Conservation (phyloP, 2,113 vertebrate genomes). For the Ammospiza caudacuta region DNA sequence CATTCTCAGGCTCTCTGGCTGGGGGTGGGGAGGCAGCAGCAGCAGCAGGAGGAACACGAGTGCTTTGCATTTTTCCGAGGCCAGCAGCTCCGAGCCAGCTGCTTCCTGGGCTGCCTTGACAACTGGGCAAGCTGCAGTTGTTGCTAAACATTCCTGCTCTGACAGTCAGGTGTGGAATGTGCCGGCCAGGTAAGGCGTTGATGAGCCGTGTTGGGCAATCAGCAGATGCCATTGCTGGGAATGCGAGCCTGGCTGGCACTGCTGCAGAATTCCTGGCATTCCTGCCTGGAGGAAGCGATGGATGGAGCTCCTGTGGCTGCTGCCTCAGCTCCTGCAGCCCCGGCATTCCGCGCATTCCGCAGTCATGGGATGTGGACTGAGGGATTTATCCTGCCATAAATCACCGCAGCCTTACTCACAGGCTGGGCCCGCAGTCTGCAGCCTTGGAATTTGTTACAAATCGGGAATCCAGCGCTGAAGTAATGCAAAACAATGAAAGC, state of each 20-base stretch:
- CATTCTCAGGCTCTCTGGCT: background rate
- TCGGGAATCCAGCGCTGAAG: conserved; percentile 74
- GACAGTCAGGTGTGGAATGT: conserved; percentile 11
- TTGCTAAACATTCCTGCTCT: background rate
- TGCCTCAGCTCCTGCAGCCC: conserved; percentile 69
- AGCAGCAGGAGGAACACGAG: background rate
- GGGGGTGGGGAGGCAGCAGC: conserved; percentile 10
- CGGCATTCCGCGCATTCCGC: conserved; percentile 78
- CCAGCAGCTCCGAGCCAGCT: conserved; percentile 30
- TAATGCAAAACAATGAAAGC: conserved; percentile 69
- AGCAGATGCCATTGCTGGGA: conserved; percentile 40
- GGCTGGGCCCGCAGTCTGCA: conserved; percentile 74
- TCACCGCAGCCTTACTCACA: conserved; percentile 78
- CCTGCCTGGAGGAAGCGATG: conserved; percentile 66
- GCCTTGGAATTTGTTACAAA: conserved; percentile 75
- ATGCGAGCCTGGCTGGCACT: conserved; percentile 43
- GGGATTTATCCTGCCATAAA: conserved; percentile 84
- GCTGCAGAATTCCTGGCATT: conserved; percentile 78
- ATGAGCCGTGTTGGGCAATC: conserved; percentile 9
- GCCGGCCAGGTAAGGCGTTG: conserved; percentile 30
- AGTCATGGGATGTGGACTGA: conserved; percentile 81
- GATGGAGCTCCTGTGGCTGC: conserved; percentile 65
- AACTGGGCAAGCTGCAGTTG: background rate
- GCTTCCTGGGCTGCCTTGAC: conserved; percentile 42
- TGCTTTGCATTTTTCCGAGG: conserved; percentile 29